Evolutionary conservation across 2,797 vertebrate genomes (phyloP).

Genomic region (Adelosebastes latens): DNA sequence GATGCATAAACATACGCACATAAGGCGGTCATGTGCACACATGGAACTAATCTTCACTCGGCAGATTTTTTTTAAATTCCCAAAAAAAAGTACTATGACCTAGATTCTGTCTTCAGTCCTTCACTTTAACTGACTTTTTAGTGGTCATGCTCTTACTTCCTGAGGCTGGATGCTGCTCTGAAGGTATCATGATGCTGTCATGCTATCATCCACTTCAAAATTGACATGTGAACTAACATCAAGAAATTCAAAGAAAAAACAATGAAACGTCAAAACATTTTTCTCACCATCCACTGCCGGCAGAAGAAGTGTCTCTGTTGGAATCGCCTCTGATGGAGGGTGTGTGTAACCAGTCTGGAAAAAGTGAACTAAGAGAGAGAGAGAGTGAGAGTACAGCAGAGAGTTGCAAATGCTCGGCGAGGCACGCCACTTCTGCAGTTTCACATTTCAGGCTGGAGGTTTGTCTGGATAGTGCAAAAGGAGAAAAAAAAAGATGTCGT

Average conservation of each 20-base stretch:
- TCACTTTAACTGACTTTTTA: background rate
- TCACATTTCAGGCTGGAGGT: conserved; percentile 72
- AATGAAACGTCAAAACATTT: conserved; percentile 6
- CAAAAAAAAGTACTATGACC: background rate
- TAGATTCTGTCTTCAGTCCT: background rate
- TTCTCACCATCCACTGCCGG: conserved; percentile 62
- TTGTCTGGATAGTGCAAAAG: conserved; percentile 64
- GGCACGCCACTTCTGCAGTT: conserved; percentile 58
- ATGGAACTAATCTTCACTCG: background rate
- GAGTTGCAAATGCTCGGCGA: conserved; percentile 16
- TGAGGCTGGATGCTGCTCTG: conserved; percentile 1
- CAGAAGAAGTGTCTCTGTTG: conserved; percentile 21
- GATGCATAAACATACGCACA: conserved; percentile 21
- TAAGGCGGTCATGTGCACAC: background rate
- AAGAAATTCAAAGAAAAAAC: background rate
- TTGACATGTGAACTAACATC: background rate
- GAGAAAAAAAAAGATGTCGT: conserved; percentile 34
- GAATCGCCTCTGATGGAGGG: conserved; percentile 23
- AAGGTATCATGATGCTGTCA: conserved; percentile 38
- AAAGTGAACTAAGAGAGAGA: conserved; percentile 36
- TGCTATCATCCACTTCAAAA: background rate
- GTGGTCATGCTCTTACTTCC: background rate
- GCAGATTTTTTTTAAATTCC: background rate
- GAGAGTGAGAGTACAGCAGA: background rate
- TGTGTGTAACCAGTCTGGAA: conserved; percentile 30